A percentile compares a stretch with the other conserved stretches of the same genome.
Evolutionary conservation across 2,888 invertebrate genomes (phyloP).

Genomic region (Pecten maximus): DNA sequence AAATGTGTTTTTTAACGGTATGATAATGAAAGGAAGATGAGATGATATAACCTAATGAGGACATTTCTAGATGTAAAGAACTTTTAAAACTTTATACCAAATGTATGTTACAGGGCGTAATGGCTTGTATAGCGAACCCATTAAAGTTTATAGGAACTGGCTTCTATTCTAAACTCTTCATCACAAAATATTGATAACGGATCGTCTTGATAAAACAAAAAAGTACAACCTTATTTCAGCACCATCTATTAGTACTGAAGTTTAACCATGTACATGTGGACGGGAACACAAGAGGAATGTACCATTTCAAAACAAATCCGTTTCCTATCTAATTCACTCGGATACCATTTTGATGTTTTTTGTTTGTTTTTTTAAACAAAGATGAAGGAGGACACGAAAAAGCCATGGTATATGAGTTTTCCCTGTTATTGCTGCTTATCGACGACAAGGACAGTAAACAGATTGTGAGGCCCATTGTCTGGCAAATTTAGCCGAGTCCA

Average conservation of each 20-base stretch:
- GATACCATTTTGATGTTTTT: no score
- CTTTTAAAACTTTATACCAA: no score
- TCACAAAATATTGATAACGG: background rate
- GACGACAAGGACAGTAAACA: background rate
- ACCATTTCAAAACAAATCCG: no score
- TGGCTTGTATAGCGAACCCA: no score
- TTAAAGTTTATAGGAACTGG: no score
- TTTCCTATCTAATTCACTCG: no score
- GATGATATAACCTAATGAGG: no score
- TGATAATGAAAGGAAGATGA: background rate
- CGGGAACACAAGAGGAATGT: no score
- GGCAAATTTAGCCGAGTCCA: background rate
- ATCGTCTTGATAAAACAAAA: background rate
- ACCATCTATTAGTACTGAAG: no score
- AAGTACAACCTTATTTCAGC: background rate
- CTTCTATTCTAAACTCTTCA: background rate
- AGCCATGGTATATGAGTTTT: background rate
- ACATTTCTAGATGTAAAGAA: no score
- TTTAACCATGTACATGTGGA: no score
- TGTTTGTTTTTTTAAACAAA: background rate
- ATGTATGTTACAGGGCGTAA: no score
- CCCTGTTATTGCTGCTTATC: background rate
- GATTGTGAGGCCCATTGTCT: background rate
- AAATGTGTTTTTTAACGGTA: background rate
- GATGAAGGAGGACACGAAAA: background rate